Base-by-base conservation (phyloP, 1,140 invertebrate species). In the Cydia amplana region DNA sequence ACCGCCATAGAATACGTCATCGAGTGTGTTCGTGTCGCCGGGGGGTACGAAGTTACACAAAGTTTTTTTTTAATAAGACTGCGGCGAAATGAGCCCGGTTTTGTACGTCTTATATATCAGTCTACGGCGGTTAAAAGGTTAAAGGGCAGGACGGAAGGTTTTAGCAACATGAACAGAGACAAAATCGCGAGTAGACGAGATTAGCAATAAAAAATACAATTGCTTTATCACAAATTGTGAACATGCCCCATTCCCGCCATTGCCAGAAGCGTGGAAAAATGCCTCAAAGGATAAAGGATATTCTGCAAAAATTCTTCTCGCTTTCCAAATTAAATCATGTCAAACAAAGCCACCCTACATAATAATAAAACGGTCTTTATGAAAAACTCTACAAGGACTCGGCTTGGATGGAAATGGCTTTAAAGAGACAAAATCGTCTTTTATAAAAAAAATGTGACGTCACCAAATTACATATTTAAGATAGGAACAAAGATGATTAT, bases 261-360 rank as follows among this genome's bases (percentile, higher is more conserved):
- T 72, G 46, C 64, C 70, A 70, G 65, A 70, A 51, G 51, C 43
- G 40, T 20, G 25, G 23, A 60, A 73, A 67, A 74, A 46, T 55
- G 60, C 20, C 49, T 78, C 77, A 78, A 78, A 78, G 74, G 74
- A n/a, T 78, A 78, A 78, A 78, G 74, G 74, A n/a, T 78, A 63
- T 75, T 65, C 18, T 36, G 51, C 10, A 76, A 36, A 28, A 75
- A 55, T 25, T 75, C 74, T 65, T 51, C 43, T 74, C 72, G 76
- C 76, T 77, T 79, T 82, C 78, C 75, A 81, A 83, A 83, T 83
- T 83, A 83, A 83, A 83, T 82, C 79, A 82, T 79, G 79, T 49
- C 73, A 28, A 63, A 80, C 79, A 78, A 81, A 67, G 77, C 77
- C 76, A 78, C 36, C 77, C 77, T 72, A 80, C 80, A 82, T 82